Conservation (phyloP, 2,113 vertebrate species). For the Ctenodactylus gundi region DNA sequence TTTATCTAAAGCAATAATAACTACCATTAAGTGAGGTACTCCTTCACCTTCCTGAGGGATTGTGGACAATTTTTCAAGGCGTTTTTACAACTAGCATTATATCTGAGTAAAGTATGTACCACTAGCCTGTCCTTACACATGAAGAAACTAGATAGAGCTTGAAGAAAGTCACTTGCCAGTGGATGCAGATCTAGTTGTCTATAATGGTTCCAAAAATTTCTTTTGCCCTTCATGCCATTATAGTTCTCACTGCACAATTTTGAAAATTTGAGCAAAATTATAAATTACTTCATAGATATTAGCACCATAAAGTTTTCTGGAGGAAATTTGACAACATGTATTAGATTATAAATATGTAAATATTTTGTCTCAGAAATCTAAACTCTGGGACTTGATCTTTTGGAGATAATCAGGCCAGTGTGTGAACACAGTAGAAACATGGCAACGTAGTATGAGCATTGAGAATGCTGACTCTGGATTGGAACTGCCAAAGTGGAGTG, state of each 20-base stretch:
- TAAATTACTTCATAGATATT: background rate
- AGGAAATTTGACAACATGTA: background rate
- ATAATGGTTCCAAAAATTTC: background rate
- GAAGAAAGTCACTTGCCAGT: background rate
- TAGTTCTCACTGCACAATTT: background rate
- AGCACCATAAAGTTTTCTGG: background rate
- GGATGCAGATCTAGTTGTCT: background rate
- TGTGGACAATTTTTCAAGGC: background rate
- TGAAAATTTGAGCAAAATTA: background rate
- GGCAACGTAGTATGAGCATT: background rate
- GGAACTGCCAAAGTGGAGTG: background rate
- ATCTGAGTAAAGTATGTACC: background rate
- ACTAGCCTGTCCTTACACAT: background rate
- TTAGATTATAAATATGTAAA: background rate
- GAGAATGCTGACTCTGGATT: background rate
- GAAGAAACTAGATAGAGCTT: background rate
- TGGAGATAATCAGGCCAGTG: background rate
- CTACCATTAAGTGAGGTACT: background rate
- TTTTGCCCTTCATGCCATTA: background rate
- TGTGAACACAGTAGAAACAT: background rate
- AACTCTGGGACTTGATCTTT: background rate
- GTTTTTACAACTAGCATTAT: background rate
- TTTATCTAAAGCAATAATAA: background rate
- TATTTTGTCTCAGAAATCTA: constrained; percentile 11
- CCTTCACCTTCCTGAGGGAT: background rate